Base-by-base conservation (phyloP, 2,888 invertebrate species). In the Mellilla xanthometata region DNA sequence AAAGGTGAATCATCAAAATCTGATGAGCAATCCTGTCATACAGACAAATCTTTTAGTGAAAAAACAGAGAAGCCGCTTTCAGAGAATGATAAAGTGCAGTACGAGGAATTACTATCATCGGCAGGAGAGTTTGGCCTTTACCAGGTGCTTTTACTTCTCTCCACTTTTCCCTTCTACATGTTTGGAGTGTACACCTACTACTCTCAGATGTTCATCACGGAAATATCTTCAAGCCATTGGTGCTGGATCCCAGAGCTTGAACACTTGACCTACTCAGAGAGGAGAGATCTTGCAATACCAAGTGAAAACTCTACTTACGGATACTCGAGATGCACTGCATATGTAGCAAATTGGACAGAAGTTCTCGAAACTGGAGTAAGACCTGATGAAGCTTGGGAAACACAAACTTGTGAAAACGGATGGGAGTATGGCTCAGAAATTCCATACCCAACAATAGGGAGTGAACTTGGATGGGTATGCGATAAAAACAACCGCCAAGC, bases 371-470 rank as follows among this genome's bases (percentile, higher is more conserved):
- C 43, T 1, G 70, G 65, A 29, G 45, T 36, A 10, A 52, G 22
- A n/a, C 71, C 73, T 3, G 54, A 74, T 42, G 39, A 47, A n/a
- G 59, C 64, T 2, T 77, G 78, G 77, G 54, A 33, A 8, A 68
- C 55, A 9, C 56, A 60, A 13, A 57, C 68, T 3, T 78, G 78
- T 56, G 60, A 63, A 57, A 35, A 71, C 39, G 78, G 78, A 39
- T 79, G 78, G 78, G 77, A 79, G 47, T 78, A 72, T 26, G 69
- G 77, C 39, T 58, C 60, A 54, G 78, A 78, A 40, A 76, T 79
- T 58, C 78, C 78, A 1, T 79, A 79, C 40, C 64, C 72, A 8
- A 79, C 78, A 1, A 71, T 76, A 48, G 65, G 73, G 6, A 79
- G 74, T 43, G 76, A 78, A 12, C 42, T 69, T 15, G 74, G 62